Percentiles rank a stretch among this genome's conserved stretches.
phyloP scores from a whole-genome alignment of 2,888 invertebrate genomes.

The Plutella xylostella region DNA sequence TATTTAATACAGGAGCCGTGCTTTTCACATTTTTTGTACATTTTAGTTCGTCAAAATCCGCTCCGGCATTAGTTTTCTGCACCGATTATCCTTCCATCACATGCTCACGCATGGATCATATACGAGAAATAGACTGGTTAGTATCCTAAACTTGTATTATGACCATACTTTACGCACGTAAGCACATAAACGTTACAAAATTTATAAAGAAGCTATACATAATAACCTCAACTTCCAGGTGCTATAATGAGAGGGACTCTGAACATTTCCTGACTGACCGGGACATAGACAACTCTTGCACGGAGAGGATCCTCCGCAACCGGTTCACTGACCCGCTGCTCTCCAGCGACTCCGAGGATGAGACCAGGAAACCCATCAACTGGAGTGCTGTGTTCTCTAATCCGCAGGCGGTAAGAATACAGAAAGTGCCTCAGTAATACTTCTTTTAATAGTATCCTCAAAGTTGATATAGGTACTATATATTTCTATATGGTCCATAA shows the following conservation, averaged over 20 bases:
- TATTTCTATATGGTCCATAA: neutral
- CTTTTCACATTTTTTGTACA: too few species aligned
- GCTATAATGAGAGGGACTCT: neutral
- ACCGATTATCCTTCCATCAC: too few species aligned
- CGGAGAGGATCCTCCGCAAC: slow-evolving; percentile 40
- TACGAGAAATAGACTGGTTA: slow-evolving; percentile 41
- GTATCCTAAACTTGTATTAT: slow-evolving; percentile 1
- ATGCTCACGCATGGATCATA: slow-evolving; percentile 48
- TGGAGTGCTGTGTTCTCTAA: slow-evolving; percentile 36
- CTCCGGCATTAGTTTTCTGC: too few species aligned
- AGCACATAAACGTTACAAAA: neutral
- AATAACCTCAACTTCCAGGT: slow-evolving; percentile 29
- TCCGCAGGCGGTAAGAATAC: slow-evolving; percentile 18
- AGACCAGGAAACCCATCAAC: slow-evolving; percentile 26
- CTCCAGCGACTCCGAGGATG: slow-evolving; percentile 42
- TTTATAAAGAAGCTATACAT: slow-evolving; percentile 13
- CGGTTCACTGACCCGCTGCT: slow-evolving; percentile 38
- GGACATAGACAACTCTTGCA: slow-evolving; percentile 40
- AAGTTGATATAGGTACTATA: neutral
- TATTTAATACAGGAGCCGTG: too few species aligned
- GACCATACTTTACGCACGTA: neutral
- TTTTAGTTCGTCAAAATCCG: too few species aligned
- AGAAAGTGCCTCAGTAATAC: neutral
- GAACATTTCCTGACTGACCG: slow-evolving; percentile 30
- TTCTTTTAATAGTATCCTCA: neutral